Base-by-base conservation (phyloP, 2,888 invertebrate genomes). In the Cryptocephalus primarius region DNA sequence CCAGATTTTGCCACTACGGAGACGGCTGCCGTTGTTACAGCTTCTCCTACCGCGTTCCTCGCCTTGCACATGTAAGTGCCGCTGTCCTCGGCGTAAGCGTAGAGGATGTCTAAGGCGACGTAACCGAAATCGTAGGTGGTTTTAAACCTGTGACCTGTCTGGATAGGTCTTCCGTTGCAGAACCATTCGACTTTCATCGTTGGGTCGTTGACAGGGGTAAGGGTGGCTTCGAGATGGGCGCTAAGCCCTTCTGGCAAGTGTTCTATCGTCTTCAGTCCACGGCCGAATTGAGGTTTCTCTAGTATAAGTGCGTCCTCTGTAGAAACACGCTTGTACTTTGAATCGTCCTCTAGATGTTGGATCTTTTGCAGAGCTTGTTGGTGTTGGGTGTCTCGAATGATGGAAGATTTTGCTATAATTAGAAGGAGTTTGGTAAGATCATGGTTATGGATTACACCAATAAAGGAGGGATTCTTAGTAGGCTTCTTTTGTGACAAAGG, bases 151-250 rank as follows among this genome's bases (percentile, higher is more conserved):
- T 95, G 95, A 42, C 95, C 91, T 65, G 87, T 86, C 63, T 88
- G 87, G 60, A 99, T 82, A 2, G 95, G 94, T 61, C 85, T 79
- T 44, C 94, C 96, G 71, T 99, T 92, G 69, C 91, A 88, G 73
- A 82, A 95, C 99, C 97, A 99, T 73, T 97, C 96, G 9, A 99
- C 93, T 56, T 85, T 84, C 96, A 99, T 96, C 8, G 93, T 93
- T 4, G 97, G 94, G 70, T 99, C 99, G 62, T 96, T 95, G 34
- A 96, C 90, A 0, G 99, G 99, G 1, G 93, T 91, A 33, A 99
- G 74, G 6, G 94, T 94, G 1, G 93, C 93, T 72, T 95, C 95
- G 58, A 96, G 74, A 69, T 95, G 95, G 47, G 91, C 88, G 45
- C 86, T 86, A 50, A 80, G 78, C 14, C 93, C 93, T 73, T 96